phyloP scores from a whole-genome alignment of 37 sponge, comb jelly and placozoan species.

The Beroe forskalii region DNA sequence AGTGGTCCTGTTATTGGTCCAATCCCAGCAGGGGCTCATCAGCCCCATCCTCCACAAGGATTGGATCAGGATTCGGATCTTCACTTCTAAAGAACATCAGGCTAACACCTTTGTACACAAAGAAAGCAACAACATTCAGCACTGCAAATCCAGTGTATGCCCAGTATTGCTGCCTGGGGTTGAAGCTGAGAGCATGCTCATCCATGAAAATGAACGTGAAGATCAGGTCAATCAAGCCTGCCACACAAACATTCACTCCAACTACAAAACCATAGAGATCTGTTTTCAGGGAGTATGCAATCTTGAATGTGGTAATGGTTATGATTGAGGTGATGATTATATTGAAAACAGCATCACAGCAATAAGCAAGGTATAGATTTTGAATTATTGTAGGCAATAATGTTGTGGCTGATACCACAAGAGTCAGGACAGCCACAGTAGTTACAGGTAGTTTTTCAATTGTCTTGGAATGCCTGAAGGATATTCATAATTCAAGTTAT shows the following conservation, averaged over 20 bases:
- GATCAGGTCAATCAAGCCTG: conserved; percentile 3
- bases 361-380: conserved; percentile 44
- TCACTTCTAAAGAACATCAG: neutral
- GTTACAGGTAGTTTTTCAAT: neutral
- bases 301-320: conserved; percentile 41
- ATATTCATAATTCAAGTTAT: neutral
- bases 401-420: neutral
- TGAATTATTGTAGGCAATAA: conserved; percentile 30
- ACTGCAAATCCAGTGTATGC: conserved; percentile 22
- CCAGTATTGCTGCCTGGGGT: conserved; percentile 27
- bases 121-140: neutral
- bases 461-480: conserved; percentile 20
- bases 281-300: conserved; percentile 35
- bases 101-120: neutral
- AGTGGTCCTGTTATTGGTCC: neutral
- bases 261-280: conserved; percentile 61
- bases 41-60: neutral
- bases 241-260: conserved; percentile 37
- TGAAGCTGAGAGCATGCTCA: conserved; percentile 9
- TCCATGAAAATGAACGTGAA: conserved; percentile 28
- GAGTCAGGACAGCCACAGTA: neutral
- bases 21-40: neutral
- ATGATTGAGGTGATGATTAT: neutral
- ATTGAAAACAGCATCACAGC: conserved; percentile 47
- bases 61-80: neutral